These are phyloP conservation scores for Cenopis cana DNA, from an alignment of 2,888 invertebrate species.

Conservation along the genomic window DNA sequence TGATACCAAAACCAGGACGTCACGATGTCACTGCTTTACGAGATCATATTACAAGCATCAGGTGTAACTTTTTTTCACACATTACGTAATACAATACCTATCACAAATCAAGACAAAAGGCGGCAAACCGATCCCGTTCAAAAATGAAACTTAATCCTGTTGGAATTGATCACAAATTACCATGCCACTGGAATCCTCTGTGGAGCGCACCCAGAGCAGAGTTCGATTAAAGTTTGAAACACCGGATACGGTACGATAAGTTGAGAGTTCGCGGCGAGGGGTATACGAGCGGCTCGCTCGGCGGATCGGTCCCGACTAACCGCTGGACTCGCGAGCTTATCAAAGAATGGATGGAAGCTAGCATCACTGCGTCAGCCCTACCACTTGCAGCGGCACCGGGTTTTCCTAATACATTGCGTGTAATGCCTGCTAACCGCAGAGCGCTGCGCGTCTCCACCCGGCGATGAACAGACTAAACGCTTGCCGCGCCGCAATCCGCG, in stretches of 20 bases:
- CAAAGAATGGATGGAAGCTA: conserved; percentile 51
- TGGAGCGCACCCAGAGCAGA: conserved; percentile 59
- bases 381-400: no score
- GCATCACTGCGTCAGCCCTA: conserved; percentile 30
- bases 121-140: conserved; percentile 64
- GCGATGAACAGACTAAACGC: no score
- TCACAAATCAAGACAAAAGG: conserved; percentile 67
- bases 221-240: conserved; percentile 54
- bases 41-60: conserved; percentile 31
- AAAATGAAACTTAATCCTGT: conserved; percentile 61
- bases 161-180: conserved; percentile 73
- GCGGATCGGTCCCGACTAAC: conserved; percentile 76
- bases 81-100: conserved; percentile 78
- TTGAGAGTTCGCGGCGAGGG: conserved; percentile 56
- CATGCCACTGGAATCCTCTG: conserved; percentile 76
- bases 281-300: conserved; percentile 62
- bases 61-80: conserved; percentile 51
- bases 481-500: no score
- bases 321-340: conserved; percentile 77
- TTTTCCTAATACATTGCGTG: no score
- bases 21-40: background rate
- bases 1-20: conserved; percentile 23
- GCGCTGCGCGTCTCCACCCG: no score
- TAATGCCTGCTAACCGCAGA: no score
- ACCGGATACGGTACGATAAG: conserved; percentile 53